Percentiles rank a stretch among this genome's conserved stretches.
phyloP scores from a whole-genome alignment of 2,797 vertebrate species.

The Cossypha heuglini region DNA sequence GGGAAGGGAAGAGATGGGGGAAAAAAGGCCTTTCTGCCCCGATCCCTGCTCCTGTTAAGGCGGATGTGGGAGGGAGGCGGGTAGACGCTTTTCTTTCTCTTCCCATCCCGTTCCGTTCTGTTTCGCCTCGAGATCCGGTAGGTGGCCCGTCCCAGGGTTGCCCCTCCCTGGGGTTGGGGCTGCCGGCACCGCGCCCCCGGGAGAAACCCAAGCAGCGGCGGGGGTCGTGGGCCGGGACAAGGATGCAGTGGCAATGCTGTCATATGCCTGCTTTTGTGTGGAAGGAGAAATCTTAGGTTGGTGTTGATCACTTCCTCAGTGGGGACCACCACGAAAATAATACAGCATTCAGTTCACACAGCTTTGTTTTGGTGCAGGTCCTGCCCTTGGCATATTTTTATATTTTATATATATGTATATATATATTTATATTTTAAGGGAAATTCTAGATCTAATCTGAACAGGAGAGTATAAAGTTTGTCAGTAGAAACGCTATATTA shows the following conservation, averaged over 20 bases:
- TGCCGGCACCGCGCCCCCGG: background rate
- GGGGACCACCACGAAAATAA: background rate
- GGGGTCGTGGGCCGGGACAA: background rate
- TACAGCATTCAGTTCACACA: rapidly evolving
- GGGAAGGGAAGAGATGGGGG: background rate
- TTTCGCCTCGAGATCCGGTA: background rate
- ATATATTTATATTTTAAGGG: background rate
- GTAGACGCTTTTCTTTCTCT: background rate
- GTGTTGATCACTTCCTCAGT: rapidly evolving
- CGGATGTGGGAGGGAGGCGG: too few relatives aligned
- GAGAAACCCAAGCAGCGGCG: background rate
- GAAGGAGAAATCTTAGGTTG: background rate
- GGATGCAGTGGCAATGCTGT: background rate
- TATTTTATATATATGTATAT: too few relatives aligned
- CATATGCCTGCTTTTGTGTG: background rate
- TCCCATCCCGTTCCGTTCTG: too few relatives aligned
- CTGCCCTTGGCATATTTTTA: background rate
- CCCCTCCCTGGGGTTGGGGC: background rate
- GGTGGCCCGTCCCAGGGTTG: background rate
- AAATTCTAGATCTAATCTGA: background rate
- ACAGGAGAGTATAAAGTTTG: background rate
- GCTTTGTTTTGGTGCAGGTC: background rate
- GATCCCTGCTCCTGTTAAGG: rapidly evolving
- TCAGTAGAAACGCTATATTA: background rate
- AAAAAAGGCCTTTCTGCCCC: background rate